Evolutionary conservation across 2,888 invertebrate species (phyloP), one percentile per base, ranked within the genome.

Genomic region (Zele albiditarsus): DNA sequence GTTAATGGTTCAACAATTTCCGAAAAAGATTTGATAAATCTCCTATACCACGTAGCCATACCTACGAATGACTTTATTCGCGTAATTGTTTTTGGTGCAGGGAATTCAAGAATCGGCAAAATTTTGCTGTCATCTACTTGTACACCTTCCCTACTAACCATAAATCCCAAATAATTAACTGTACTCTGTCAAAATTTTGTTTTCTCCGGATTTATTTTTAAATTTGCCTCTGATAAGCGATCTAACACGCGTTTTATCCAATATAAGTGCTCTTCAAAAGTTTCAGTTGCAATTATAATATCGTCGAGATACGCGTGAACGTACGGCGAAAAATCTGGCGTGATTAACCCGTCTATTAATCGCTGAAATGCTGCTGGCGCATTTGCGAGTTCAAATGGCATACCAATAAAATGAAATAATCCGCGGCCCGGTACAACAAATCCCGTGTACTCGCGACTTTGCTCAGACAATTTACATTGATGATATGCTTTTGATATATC

Each of bases 381-480:
- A 42, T 81, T 68, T 71, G 78, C 76, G 75, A 84, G 69, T 69
- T 84, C 77, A 74, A 84, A 84, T 0, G 85, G 85, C 82, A 86
- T 81, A 1, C 81, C 74, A 6, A 49, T 75, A 66, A 86, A 88
- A 14, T 86, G 81, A 62, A 78, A 86, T 72, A 82, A 75, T 1
- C 85, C 85, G 8, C 80, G 69, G 16, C 77, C 77, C 0, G 84
- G 84, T 12, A 85, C 82, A 0, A 81, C 81, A 69, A 86, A 87
- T 0, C 86, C 85, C 3, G 86, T 86, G 5, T 80, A 79, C 20
- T 80, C 77, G 14, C 79, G 42, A 12, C 80, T 80, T 1, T 49
- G 42, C n/a, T 77, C 74, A 3, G 69, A 77, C 63, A 83, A 53
- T 0, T 80, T 82, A 16, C 87, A 79, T 68, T 87, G 84, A 71